Evolutionary conservation across 1,140 invertebrate genomes (phyloP).

Genomic region (Panonychus citri): DNA sequence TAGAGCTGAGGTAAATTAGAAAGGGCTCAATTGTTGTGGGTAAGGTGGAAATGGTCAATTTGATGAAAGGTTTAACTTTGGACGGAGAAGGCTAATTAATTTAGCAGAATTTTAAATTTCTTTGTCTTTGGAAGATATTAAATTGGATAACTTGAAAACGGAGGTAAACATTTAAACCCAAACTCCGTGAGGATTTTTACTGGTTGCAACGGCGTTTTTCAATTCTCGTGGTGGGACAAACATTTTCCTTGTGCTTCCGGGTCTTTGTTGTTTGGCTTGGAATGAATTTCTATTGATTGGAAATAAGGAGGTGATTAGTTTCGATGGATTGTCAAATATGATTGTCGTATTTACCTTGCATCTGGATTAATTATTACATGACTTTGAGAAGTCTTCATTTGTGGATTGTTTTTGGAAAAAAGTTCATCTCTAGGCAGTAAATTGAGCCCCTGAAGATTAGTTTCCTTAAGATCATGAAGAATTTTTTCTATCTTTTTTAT

Average conservation of each 20-base stretch:
- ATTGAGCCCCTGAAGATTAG: not conserved
- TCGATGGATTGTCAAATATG: no score
- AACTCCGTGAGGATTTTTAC: slow-evolving; percentile 81
- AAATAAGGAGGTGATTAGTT: no score
- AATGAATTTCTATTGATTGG: not conserved
- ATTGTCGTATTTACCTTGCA: not conserved
- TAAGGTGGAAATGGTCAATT: no score
- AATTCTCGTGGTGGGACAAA: slow-evolving; percentile 68
- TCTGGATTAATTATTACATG: no score
- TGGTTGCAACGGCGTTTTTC: slow-evolving; percentile 74
- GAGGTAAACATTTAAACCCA: slow-evolving; percentile 43
- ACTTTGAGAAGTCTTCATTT: no score
- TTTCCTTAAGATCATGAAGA: not conserved
- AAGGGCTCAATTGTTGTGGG: no score
- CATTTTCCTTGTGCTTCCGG: slow-evolving; percentile 62
- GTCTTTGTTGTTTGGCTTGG: slow-evolving; percentile 15
- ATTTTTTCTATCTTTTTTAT: not conserved
- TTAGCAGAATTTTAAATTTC: no score
- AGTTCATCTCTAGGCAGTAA: not conserved
- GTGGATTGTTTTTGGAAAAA: not conserved
- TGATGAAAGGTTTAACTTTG: no score
- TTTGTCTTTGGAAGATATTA: no score
- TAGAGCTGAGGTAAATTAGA: no score
- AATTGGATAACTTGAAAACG: no score
- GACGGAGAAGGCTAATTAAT: no score